These are phyloP conservation scores for Clunio marinus DNA, from an alignment of 2,888 invertebrate species.

Conservation along the genomic window DNA sequence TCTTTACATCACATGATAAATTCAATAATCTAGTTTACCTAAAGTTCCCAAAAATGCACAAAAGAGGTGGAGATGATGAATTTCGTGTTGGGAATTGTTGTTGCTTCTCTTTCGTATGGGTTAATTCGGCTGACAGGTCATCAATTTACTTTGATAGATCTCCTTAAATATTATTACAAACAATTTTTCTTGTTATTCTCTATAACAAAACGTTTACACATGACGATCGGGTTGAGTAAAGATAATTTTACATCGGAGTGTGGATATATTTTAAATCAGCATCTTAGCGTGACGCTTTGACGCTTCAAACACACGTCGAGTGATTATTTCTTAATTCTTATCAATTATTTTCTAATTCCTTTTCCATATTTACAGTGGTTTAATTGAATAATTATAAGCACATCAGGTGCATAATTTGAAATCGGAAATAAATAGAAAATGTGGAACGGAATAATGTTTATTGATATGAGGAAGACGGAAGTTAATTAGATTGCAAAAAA, in stretches of 20 bases:
- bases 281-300: constrained; percentile 18
- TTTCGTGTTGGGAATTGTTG: too few species aligned
- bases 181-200: constrained; percentile 28
- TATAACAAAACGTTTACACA: background rate
- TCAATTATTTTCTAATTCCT: constrained; percentile 1
- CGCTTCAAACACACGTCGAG: background rate
- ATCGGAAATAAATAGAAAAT: constrained; percentile 19
- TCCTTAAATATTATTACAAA: constrained; percentile 35
- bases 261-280: background rate
- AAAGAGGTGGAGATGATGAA: constrained; percentile 26
- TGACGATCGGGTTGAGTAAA: background rate
- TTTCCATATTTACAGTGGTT: background rate
- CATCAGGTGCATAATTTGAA: background rate
- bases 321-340: background rate
- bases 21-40: too few species aligned
- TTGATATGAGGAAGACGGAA: constrained; percentile 4
- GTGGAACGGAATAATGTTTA: background rate
- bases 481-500: constrained; percentile 1
- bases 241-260: background rate
- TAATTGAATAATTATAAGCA: background rate
- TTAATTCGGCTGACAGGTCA: constrained; percentile 39
- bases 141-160: constrained; percentile 39
- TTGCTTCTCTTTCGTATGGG: constrained; percentile 19
- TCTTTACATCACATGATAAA: too few species aligned
- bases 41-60: constrained; percentile 10